Evolutionary conservation across 1,140 invertebrate species (phyloP), one percentile per base, ranked within the genome.

Genomic region (Drosophila jambulina): DNA sequence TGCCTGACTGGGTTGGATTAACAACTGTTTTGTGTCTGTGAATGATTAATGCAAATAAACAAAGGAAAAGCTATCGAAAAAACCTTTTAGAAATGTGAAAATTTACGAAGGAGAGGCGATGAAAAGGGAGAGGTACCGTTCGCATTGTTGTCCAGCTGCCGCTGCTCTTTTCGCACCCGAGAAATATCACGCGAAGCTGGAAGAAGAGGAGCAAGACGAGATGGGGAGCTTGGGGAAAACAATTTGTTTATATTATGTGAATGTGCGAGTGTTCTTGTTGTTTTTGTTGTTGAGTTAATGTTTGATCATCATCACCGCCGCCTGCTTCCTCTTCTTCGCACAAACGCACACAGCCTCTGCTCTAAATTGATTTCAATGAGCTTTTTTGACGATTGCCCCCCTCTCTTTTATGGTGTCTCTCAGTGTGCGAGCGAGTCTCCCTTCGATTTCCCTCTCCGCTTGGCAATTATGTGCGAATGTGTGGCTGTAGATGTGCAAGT

Each of bases 281-380:
- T 49, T 49, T n/a, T 32, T 56, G 15, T 61, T 42, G 75, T 51
- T 68, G 23, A 64, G 68, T 71, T 85, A 74, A 48, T 86, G 79
- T 75, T 83, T 75, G 80, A 74, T 74, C 69, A 42, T 51, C 53
- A 36, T 72, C 54, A 42, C 36, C 19, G 63, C 40, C 67, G 67
- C 67, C 67, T 80, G 59, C 59, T 79, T 82, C 75, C 65, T 75
- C 83, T 85, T 82, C 56, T 76, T 77, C 53, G 68, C 77, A 62
- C 54, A 74, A 46, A 76, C 72, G 76, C 65, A 63, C 71, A 62
- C 59, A 72, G 46, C 62, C 72, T 60, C 70, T 82, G 76, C 64
- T 53, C 71, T 85, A 81, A 88, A 88, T 90, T 88, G 85, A 84
- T 90, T 90, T 90, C 80, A 88, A 90, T 85, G 88, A 85, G 78